phyloP scores from a whole-genome alignment of 2,888 invertebrate species.

The Synergus gifuensis region DNA sequence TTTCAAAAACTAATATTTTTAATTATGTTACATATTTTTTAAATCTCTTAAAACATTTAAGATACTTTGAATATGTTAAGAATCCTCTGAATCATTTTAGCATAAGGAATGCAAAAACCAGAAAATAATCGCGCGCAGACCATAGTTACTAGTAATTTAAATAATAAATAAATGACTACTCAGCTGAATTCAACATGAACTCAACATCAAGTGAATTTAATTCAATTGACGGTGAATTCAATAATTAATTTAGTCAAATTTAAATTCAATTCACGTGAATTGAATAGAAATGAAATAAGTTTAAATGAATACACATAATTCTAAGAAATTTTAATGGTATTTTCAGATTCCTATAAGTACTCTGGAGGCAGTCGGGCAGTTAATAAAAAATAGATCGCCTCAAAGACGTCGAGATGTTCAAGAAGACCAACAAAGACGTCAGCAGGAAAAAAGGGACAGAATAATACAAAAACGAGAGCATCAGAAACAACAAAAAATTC shows the following conservation, averaged over 20 bases:
- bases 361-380: slow-evolving; percentile 67
- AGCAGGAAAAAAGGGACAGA: slow-evolving; percentile 41
- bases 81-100: too few relatives aligned
- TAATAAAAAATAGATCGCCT: slow-evolving; percentile 64
- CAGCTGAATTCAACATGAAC: background rate
- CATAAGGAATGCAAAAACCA: too few relatives aligned
- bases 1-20: too few relatives aligned
- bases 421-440: slow-evolving; percentile 44
- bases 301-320: too few relatives aligned
- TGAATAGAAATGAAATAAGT: too few relatives aligned
- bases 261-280: background rate
- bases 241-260: background rate
- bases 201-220: background rate
- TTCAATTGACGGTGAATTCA: background rate
- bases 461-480: slow-evolving; percentile 46
- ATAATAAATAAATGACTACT: background rate
- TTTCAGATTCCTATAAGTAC: slow-evolving; percentile 71
- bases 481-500: slow-evolving; percentile 40
- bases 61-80: too few relatives aligned
- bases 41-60: too few relatives aligned
- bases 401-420: slow-evolving; percentile 51
- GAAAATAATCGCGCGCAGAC: too few relatives aligned
- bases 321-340: background rate
- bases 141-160: too few relatives aligned
- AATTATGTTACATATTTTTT: too few relatives aligned